Percentiles rank a stretch among this genome's conserved stretches.
These are phyloP conservation scores for Erebia palarica DNA, from an alignment of 2,888 invertebrate species.

Conservation along the genomic window DNA sequence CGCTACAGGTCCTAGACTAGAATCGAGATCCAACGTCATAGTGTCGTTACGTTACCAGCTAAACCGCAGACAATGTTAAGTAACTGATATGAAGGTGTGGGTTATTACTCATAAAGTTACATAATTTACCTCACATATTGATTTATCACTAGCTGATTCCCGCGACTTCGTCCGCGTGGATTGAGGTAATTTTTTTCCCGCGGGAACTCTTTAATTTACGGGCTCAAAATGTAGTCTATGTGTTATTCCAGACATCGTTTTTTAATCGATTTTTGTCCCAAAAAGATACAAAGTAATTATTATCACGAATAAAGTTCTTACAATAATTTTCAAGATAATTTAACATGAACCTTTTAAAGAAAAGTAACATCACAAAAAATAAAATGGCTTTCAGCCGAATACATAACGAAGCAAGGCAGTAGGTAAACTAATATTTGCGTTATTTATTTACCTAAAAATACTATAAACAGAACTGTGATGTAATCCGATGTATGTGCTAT, in stretches of 20 bases:
- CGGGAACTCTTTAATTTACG: too few species aligned
- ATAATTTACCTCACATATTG: background rate
- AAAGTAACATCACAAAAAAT: constrained; percentile 18
- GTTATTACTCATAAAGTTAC: background rate
- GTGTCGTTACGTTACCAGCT: background rate
- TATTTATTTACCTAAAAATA: constrained; percentile 34
- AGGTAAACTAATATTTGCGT: background rate
- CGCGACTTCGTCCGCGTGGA: too few species aligned
- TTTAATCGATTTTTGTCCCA: too few species aligned
- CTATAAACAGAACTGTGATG: constrained; percentile 30
- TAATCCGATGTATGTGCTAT: background rate
- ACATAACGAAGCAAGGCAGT: constrained; percentile 27
- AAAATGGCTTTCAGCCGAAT: constrained; percentile 36
- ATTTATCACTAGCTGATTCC: background rate
- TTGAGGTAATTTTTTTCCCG: too few species aligned
- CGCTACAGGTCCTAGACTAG: too few species aligned
- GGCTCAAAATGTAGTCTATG: too few species aligned
- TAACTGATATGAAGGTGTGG: constrained; percentile 2
- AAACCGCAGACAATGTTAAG: background rate
- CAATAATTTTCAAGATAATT: too few species aligned
- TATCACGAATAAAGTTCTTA: too few species aligned
- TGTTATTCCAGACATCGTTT: too few species aligned
- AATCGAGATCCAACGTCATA: too few species aligned
- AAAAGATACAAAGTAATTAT: too few species aligned
- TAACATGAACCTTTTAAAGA: too few species aligned